Evolutionary conservation across 2,113 vertebrate genomes (phyloP).

Genomic region (Panthera leo): DNA sequence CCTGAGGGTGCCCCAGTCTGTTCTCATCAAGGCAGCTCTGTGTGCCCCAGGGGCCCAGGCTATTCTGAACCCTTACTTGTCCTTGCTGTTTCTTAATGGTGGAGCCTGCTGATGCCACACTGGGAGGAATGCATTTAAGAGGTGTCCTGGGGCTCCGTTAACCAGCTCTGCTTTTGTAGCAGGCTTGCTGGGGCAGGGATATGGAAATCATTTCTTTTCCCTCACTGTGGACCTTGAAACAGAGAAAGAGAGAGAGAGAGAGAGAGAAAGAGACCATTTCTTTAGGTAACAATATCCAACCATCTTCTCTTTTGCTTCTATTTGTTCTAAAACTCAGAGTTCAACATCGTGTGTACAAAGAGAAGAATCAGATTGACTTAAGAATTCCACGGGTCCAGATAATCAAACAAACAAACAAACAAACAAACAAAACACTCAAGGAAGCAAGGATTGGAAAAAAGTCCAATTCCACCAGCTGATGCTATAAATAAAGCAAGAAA

Average conservation of each 20-base stretch:
- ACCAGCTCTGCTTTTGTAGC: background rate
- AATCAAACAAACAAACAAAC: background rate
- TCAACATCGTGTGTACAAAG: background rate
- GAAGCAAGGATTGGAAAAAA: background rate
- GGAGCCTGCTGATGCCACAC: background rate
- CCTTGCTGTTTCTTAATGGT: background rate
- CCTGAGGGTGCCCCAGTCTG: background rate
- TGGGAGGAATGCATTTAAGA: background rate
- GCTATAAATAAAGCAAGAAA: background rate
- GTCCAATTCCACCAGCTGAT: background rate
- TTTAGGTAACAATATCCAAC: background rate
- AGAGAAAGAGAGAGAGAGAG: too few species aligned
- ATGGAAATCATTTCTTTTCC: background rate
- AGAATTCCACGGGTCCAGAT: background rate
- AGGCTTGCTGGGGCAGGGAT: background rate
- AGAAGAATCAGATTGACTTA: background rate
- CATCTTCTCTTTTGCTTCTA: constrained; percentile 1
- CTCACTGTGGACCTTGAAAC: accelerated
- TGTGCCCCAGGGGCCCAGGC: background rate
- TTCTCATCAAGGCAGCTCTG: background rate
- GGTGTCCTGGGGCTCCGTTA: background rate
- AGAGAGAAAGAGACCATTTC: background rate
- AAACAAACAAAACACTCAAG: background rate
- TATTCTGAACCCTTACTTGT: background rate
- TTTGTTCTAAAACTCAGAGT: constrained; percentile 1